Percentiles rank a stretch among this genome's conserved stretches.
Evolutionary conservation across 2,113 vertebrate genomes (phyloP).

Genomic region (Platysteira castanea): DNA sequence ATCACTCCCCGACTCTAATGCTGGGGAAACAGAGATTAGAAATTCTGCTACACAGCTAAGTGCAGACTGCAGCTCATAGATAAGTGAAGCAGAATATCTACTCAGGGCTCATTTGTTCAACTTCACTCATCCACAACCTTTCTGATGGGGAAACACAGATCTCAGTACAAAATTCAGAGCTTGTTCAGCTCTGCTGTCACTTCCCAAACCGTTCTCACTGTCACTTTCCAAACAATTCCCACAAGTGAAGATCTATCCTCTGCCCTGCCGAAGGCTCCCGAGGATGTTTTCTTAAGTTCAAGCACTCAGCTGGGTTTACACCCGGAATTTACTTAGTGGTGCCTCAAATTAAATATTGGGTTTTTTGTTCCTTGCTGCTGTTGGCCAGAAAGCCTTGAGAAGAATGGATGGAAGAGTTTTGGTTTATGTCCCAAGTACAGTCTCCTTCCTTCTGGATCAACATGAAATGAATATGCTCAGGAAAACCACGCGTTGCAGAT

Average conservation of each 20-base stretch:
- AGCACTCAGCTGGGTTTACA: not conserved
- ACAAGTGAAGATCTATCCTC: not conserved
- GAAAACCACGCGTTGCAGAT: not conserved
- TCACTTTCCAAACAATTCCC: not conserved
- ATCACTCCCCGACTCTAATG: not conserved
- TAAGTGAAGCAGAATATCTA: conserved; percentile 41
- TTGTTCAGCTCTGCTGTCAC: not conserved
- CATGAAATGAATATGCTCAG: not conserved
- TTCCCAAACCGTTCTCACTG: not conserved
- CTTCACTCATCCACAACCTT: conserved; percentile 2
- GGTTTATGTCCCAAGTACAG: not conserved
- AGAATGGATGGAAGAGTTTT: not conserved
- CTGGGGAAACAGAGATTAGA: conserved; percentile 54
- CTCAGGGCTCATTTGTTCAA: conserved; percentile 23
- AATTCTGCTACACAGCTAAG: not conserved
- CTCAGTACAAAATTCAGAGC: not conserved
- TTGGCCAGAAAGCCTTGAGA: not conserved
- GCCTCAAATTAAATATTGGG: not conserved
- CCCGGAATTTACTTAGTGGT: not conserved
- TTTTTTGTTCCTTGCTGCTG: not conserved
- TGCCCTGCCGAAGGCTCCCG: not conserved
- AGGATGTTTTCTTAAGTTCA: not conserved
- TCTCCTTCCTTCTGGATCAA: not conserved
- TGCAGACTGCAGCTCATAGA: conserved; percentile 14
- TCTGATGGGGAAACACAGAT: not conserved